phyloP scores from a whole-genome alignment of 2,113 vertebrate genomes.

The Hiodon tergisus region DNA sequence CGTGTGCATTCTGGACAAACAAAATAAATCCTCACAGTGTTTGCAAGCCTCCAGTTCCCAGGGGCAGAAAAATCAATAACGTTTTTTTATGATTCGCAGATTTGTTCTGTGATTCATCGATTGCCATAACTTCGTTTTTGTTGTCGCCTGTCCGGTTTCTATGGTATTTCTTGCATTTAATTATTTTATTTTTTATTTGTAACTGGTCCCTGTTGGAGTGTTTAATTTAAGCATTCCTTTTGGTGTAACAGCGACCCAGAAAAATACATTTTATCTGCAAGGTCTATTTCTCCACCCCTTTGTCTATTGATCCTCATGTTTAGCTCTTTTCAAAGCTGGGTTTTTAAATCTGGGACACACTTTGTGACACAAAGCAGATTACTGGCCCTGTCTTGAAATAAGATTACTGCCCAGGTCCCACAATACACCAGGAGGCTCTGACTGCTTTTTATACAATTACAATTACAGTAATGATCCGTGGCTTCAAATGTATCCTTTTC shows the following conservation, averaged over 20 bases:
- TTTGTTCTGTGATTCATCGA: no score
- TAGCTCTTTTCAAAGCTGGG: slow-evolving; percentile 10
- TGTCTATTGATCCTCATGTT: neutral
- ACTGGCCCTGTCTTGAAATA: slow-evolving; percentile 38
- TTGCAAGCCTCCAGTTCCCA: neutral
- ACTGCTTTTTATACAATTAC: slow-evolving; percentile 45
- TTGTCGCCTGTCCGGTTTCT: no score
- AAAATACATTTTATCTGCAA: neutral
- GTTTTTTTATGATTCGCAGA: no score
- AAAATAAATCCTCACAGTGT: neutral
- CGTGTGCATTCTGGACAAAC: neutral
- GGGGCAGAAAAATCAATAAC: no score
- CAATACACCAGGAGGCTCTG: slow-evolving; percentile 35
- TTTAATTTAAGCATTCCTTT: neutral
- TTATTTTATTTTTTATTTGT: neutral
- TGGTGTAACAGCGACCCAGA: neutral
- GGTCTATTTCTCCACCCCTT: neutral
- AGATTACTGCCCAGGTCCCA: slow-evolving; percentile 43
- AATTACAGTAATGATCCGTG: slow-evolving; percentile 58
- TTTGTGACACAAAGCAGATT: slow-evolving; percentile 50
- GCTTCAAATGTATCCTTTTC: slow-evolving; percentile 30
- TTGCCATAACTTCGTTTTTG: no score
- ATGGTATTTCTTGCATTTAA: neutral
- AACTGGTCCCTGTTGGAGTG: no score
- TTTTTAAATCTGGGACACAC: slow-evolving; percentile 36